phyloP scores from a whole-genome alignment of 2,113 vertebrate genomes.

The Callipepla californica region DNA sequence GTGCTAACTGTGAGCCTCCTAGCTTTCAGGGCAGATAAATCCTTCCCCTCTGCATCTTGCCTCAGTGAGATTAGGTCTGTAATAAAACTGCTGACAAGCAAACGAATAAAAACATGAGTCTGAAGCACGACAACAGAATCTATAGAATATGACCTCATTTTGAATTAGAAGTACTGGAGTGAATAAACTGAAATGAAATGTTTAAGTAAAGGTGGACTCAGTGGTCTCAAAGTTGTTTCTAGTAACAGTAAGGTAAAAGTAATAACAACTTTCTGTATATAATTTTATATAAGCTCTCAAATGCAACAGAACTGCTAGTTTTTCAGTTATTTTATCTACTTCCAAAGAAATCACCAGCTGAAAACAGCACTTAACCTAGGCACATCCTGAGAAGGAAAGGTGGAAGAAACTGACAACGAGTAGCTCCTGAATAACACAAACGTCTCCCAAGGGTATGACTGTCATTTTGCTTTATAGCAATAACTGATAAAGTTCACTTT shows the following conservation, averaged over 20 bases:
- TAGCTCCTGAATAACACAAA: neutral
- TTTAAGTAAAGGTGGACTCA: neutral
- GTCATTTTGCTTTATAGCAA: neutral
- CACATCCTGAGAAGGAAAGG: neutral
- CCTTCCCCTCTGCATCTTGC: neutral
- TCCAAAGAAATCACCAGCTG: neutral
- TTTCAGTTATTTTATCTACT: neutral
- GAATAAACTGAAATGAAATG: neutral
- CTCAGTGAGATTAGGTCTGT: neutral
- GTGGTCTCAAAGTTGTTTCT: neutral
- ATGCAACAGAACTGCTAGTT: neutral
- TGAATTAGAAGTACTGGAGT: neutral
- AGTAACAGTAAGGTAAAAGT: neutral
- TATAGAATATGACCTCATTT: neutral
- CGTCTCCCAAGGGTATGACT: neutral
- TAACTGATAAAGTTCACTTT: neutral
- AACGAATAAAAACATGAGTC: neutral
- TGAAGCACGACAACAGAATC: neutral
- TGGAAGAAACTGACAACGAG: constrained; percentile 2
- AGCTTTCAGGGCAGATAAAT: neutral
- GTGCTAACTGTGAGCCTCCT: neutral
- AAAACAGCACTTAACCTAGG: neutral
- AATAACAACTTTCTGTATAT: neutral
- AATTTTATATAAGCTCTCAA: neutral
- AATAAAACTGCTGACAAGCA: neutral